phyloP scores from a whole-genome alignment of 2,113 vertebrate genomes.

The Macquaria ambigua region DNA sequence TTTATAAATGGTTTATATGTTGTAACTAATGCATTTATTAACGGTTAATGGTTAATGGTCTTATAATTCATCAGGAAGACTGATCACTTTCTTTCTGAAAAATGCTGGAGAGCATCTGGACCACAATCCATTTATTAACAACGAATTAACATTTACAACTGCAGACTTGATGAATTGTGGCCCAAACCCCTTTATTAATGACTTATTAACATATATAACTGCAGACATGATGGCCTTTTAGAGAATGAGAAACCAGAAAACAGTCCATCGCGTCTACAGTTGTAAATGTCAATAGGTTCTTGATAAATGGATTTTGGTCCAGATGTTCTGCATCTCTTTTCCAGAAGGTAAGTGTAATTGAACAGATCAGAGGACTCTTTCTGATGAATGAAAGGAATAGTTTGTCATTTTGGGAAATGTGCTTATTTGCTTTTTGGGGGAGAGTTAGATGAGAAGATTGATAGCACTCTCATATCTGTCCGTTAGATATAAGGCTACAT shows the following conservation, averaged over 20 bases:
- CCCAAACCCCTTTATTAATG: slow-evolving; percentile 26
- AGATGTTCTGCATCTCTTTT: not conserved
- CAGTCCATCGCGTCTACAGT: not conserved
- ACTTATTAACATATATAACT: slow-evolving; percentile 23
- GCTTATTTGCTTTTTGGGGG: not conserved
- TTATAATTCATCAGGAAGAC: not conserved
- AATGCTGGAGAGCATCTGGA: slow-evolving; percentile 11
- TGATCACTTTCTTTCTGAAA: not conserved
- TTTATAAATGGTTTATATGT: not conserved
- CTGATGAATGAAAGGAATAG: not conserved
- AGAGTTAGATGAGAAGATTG: not conserved
- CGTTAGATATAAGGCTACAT: not conserved
- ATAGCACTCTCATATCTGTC: not conserved
- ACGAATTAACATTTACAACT: slow-evolving; percentile 16
- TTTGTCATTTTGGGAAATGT: not conserved
- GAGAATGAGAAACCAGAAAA: slow-evolving; percentile 25
- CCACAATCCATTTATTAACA: slow-evolving; percentile 28
- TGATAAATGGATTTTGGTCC: slow-evolving; percentile 2
- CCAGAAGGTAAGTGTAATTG: not conserved
- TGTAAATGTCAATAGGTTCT: slow-evolving; percentile 17
- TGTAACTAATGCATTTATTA: not conserved
- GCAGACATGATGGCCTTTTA: slow-evolving; percentile 22
- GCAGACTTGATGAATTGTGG: slow-evolving; percentile 24
- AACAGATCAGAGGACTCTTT: not conserved
- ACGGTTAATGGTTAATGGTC: slow-evolving; percentile 8